Evolutionary conservation across 2,888 invertebrate species (phyloP).

Genomic region (Galerucella calmariensis): DNA sequence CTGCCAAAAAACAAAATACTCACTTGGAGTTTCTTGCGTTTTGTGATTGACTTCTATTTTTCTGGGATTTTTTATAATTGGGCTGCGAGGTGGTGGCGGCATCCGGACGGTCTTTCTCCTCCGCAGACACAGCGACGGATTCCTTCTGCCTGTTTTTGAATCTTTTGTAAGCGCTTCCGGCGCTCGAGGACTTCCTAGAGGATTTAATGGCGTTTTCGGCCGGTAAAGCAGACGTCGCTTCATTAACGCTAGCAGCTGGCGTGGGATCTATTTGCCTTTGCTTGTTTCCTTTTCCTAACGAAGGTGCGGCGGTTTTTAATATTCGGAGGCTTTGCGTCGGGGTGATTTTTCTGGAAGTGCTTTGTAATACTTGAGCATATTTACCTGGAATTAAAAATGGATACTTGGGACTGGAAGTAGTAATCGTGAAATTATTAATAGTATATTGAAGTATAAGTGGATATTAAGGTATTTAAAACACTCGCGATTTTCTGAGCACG

Average conservation of each 20-base stretch:
- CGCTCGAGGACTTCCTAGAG: conserved; percentile 68
- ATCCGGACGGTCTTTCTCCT: conserved; percentile 54
- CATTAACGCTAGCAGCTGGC: conserved; percentile 67
- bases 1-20: conserved; percentile 47
- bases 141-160: conserved; percentile 71
- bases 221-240: conserved; percentile 67
- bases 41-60: conserved; percentile 47
- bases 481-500: too few species aligned
- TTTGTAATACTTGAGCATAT: conserved; percentile 88
- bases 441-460: too few species aligned
- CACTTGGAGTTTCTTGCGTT: conserved; percentile 64
- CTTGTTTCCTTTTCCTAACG: conserved; percentile 62
- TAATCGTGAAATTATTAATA: too few species aligned
- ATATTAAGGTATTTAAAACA: too few species aligned
- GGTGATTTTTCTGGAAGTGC: conserved; percentile 77
- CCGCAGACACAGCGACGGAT: conserved; percentile 55
- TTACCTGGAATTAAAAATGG: conserved; percentile 76
- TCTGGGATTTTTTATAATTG: conserved; percentile 55
- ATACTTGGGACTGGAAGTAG: too few species aligned
- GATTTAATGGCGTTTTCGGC: conserved; percentile 67
- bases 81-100: conserved; percentile 45
- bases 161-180: conserved; percentile 60
- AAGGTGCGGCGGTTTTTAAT: conserved; percentile 80
- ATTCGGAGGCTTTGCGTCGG: conserved; percentile 77
- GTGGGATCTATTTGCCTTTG: conserved; percentile 74